Evolutionary conservation across 2,113 vertebrate genomes (phyloP).

Genomic region (Carettochelys insculpta): DNA sequence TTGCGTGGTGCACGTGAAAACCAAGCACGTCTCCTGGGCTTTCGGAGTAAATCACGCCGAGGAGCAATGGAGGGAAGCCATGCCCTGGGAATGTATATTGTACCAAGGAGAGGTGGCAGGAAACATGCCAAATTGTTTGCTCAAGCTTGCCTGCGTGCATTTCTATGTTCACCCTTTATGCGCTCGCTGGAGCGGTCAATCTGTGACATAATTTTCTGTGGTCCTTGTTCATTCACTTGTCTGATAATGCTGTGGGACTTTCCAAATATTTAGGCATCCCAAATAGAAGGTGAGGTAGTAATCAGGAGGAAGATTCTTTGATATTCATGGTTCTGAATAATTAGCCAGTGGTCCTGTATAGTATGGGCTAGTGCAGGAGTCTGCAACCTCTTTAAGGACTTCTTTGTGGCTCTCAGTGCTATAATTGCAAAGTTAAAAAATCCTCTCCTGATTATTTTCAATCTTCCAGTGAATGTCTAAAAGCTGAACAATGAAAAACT

Average conservation of each 20-base stretch:
- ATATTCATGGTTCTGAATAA: neutral
- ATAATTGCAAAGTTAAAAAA: too few species aligned
- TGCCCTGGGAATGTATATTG: neutral
- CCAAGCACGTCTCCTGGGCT: neutral
- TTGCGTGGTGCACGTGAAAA: neutral
- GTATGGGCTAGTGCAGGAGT: too few species aligned
- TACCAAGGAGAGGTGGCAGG: neutral
- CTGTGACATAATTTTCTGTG: accelerated
- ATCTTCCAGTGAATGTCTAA: too few species aligned
- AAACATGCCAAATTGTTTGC: constrained; percentile 18
- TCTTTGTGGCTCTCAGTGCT: too few species aligned
- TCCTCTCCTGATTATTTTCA: too few species aligned
- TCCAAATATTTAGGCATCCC: neutral
- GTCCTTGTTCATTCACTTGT: neutral
- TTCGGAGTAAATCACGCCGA: neutral
- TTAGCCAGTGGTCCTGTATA: neutral
- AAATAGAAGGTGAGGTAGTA: neutral
- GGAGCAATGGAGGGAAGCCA: neutral
- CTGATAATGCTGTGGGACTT: accelerated
- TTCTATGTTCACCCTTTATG: accelerated
- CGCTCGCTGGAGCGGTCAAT: accelerated
- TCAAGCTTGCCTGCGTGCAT: neutral
- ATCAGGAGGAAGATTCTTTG: neutral
- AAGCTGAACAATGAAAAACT: too few species aligned
- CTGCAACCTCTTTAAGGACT: too few species aligned